Base-by-base conservation (phyloP, 2,888 invertebrate species). In the Congeria kusceri region DNA sequence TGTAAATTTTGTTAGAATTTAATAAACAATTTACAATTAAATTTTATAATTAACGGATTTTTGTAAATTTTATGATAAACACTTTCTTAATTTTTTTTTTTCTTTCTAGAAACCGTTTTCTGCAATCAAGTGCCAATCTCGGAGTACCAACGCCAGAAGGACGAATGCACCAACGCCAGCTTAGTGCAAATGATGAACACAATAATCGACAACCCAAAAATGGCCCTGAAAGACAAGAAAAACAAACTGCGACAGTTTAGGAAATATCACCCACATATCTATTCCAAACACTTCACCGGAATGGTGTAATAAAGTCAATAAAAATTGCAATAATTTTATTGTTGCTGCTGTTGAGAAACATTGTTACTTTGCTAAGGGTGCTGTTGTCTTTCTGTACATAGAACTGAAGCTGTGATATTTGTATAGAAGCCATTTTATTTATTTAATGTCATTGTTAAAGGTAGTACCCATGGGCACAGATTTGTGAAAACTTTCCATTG, bases 161-260 rank as follows among this genome's bases (percentile, higher is more conserved):
- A 86, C 29, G 87, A 89, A 25, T 86, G 86, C 69, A 93, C 93
- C 0, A 86, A 90, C 59, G 74, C 79, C 1, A 88, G 88, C 4
- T 88, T 93, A 3, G 85, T 91, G 4, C 84, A 86, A 39, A 87
- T 93, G 83, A 92, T 93, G 88, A 92, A 93, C 79, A 56, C 77
- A 28, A 89, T 93, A n/a, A 88, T 93, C 13, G 93, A 93, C 75
- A 87, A 93, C 84, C 90, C 91, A 1, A 86, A 87, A 57, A 84
- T 93, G 47, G 70, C 89, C 0, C 83, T 93, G 28, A 93, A 93
- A 74, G 92, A 92, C 27, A 93, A 93, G 88, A 92, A 92, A 77
- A 86, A 88, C 39, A 82, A 87, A 65, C 83, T 93, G n/a, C 91
- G 91, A 72, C 90, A 91, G 62, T 91, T 93, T 61, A 89, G 92